Conservation (phyloP, 1,140 invertebrate genomes). For the Drosophila hydei region DNA sequence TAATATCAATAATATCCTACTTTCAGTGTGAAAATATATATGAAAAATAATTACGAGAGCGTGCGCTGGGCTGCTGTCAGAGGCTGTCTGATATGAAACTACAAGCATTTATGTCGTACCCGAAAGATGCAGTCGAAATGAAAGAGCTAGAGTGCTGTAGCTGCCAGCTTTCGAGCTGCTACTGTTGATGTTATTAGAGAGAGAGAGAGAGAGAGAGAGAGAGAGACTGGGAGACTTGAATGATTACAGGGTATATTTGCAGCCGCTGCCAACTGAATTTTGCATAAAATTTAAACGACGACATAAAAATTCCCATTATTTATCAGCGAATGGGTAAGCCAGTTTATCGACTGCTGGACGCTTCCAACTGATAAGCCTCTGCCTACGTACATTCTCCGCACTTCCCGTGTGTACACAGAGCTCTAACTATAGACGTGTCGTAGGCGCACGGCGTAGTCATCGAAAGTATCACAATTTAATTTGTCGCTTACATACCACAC, state of each 20-base stretch:
- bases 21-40: too few species aligned
- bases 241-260: conserved; percentile 12
- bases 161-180: too few species aligned
- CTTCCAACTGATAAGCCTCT: conserved; percentile 40
- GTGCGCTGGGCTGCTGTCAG: too few species aligned
- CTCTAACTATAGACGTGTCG: conserved; percentile 51
- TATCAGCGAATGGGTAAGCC: conserved; percentile 31
- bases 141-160: too few species aligned
- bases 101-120: too few species aligned
- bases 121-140: too few species aligned
- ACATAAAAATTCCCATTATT: conserved; percentile 33
- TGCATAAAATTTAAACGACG: conserved; percentile 5
- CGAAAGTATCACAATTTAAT: conserved; percentile 20
- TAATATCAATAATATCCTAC: too few species aligned
- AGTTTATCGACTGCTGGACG: conserved; percentile 47
- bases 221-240: neutral
- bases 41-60: too few species aligned
- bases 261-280: neutral
- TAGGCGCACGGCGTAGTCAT: conserved; percentile 15
- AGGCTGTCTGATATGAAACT: too few species aligned
- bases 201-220: too few species aligned
- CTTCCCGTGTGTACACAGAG: neutral
- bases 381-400: conserved; percentile 6
- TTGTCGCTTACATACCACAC: conserved; percentile 16
- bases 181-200: too few species aligned